phyloP scores from a whole-genome alignment of 2,888 invertebrate species.

The Orthonychiurus folsomi region DNA sequence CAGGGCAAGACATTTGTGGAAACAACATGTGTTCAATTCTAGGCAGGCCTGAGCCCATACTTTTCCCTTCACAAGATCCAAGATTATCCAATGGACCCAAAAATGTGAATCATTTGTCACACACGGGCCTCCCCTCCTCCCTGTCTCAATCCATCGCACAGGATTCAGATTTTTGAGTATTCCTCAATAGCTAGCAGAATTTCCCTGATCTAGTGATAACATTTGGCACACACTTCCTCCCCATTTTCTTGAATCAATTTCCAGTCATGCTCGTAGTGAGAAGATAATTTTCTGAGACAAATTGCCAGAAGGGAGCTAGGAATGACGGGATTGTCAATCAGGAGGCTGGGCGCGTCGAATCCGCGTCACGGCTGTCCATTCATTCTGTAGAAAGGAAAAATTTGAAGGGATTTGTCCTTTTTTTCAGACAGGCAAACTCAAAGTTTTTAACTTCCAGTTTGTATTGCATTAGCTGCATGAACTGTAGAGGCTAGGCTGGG shows the following conservation, averaged over 20 bases:
- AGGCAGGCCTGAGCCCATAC: neutral
- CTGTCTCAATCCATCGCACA: conserved; percentile 1
- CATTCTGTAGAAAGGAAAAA: no score
- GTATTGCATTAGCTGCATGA: no score
- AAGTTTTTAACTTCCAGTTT: no score
- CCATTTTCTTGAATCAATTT: neutral
- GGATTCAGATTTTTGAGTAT: neutral
- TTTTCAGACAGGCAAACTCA: no score
- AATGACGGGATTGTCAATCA: neutral
- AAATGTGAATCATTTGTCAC: conserved; percentile 1
- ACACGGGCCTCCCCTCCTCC: neutral
- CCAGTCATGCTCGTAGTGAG: neutral
- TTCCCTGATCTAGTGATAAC: neutral
- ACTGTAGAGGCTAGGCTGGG: no score
- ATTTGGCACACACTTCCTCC: neutral
- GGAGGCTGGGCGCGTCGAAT: neutral
- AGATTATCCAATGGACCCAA: neutral
- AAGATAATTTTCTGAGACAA: neutral
- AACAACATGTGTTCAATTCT: neutral
- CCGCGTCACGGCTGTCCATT: no score
- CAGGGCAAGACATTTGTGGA: neutral
- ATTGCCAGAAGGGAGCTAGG: neutral
- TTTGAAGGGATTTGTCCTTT: no score
- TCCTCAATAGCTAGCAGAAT: neutral
- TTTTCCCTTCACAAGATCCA: no score